These are phyloP conservation scores for Monopis laevigella DNA, from an alignment of 2,888 invertebrate genomes.

Conservation along the genomic window DNA sequence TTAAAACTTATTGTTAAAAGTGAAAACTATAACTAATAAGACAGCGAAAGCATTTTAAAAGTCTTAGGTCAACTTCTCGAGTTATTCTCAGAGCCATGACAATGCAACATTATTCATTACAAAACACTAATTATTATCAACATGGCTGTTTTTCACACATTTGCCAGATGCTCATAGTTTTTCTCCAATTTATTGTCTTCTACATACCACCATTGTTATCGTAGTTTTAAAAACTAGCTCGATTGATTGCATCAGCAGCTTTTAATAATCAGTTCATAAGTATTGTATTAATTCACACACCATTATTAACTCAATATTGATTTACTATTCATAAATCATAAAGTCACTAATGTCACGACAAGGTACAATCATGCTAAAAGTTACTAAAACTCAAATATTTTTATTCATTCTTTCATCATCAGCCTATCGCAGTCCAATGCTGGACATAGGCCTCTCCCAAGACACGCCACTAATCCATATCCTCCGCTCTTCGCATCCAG, in stretches of 20 bases:
- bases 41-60: constrained; percentile 4
- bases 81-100: constrained; percentile 1
- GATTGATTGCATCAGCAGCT: constrained; percentile 5
- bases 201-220: constrained; percentile 9
- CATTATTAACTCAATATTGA: too few relatives aligned
- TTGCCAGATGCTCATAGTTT: constrained; percentile 3
- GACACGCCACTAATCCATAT: too few relatives aligned
- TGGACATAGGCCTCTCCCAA: too few relatives aligned
- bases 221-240: constrained; percentile 2
- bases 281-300: too few relatives aligned
- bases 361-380: too few relatives aligned
- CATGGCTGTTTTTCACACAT: constrained; percentile 7
- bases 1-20: neutral
- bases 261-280: too few relatives aligned
- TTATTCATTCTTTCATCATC: too few relatives aligned
- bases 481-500: too few relatives aligned
- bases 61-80: constrained; percentile 1
- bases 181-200: constrained; percentile 8
- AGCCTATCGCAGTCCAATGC: too few relatives aligned
- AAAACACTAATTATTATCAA: constrained; percentile 1
- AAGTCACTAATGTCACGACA: too few relatives aligned
- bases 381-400: too few relatives aligned
- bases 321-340: too few relatives aligned
- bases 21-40: constrained; percentile 6
- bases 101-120: constrained; percentile 5